Base-by-base conservation (phyloP, 2,113 vertebrate species). In the Herpetotheres cachinnans region DNA sequence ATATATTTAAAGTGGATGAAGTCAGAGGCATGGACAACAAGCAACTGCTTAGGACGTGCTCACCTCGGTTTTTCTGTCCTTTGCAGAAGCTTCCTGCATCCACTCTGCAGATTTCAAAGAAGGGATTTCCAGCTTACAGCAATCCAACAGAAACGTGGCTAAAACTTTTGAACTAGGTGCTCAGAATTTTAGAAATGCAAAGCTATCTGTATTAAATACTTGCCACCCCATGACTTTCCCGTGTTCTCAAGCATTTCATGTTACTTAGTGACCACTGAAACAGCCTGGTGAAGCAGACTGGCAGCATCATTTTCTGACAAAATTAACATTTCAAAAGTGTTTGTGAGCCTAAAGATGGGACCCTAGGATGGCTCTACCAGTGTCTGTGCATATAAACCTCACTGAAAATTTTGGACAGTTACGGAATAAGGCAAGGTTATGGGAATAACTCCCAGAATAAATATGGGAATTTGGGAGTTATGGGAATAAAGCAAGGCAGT, bases 321-420 rank as follows among this genome's bases (percentile, higher is more conserved):
- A 50, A 77, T 11, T 1, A 54, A 9, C 4, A 6, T 50, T 66
- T 83, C 30, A 1, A 29, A 79, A 59, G 3, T 12, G 5, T 22
- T 66, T 62, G 2, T 10, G 50, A 59, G 15, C 25, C 8, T 32
- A 13, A 82, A 80, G 24, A 16, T 26, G 24, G 17, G 17, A 15
- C 5, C 27, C 9, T 42, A 9, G 25, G 9, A 21, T n/a, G 13
- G 4, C 3, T 27, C 6, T n/a, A 30, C 4, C 5, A 6, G 3
- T 15, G 5, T 2, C 7, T 66, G 13, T 50, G 13, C 25, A 25
- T 20, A 18, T 10, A 79, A 83, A 69, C 3, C 3, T n/a, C 22
- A 15, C 0, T 17, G 47, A 22, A 38, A 16, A 32, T 26, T 76
- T 46, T 20, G 10, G 22, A 56, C 25, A 55, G 3, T 18, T 32